Evolutionary conservation across 2,113 vertebrate genomes (phyloP).

Genomic region (Odontesthes bonariensis): DNA sequence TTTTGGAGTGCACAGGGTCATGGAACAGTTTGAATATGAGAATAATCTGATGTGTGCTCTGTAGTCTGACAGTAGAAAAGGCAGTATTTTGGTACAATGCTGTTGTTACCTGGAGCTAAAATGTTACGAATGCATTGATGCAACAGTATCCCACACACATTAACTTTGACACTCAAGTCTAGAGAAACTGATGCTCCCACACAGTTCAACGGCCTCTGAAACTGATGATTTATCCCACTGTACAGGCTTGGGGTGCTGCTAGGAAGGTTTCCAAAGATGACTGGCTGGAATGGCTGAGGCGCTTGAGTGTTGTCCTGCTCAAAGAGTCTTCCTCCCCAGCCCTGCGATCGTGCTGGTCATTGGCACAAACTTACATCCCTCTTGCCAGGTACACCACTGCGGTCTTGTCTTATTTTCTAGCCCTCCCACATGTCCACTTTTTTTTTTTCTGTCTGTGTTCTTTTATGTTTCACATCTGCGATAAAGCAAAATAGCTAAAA

Average conservation of each 20-base stretch:
- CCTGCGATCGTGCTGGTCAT: slow-evolving; percentile 96
- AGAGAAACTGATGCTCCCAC: slow-evolving; percentile 43
- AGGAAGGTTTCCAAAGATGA: slow-evolving; percentile 99
- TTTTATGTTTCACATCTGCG: not conserved
- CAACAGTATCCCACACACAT: slow-evolving; percentile 1
- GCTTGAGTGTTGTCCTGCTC: slow-evolving; percentile 94
- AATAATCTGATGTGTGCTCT: slow-evolving; percentile 4
- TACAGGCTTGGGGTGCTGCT: slow-evolving; percentile 97
- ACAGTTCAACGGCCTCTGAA: slow-evolving; percentile 23
- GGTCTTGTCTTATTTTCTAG: not conserved
- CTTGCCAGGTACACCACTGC: slow-evolving; percentile 90
- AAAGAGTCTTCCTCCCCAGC: slow-evolving; percentile 98
- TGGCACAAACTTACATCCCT: slow-evolving; percentile 98
- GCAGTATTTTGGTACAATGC: not conserved
- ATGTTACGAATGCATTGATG: not conserved
- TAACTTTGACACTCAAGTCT: slow-evolving; percentile 3
- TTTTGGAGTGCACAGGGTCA: not conserved
- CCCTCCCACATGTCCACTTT: not conserved
- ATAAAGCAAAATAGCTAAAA: not conserved
- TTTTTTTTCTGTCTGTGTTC: not conserved
- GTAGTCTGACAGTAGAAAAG: not conserved
- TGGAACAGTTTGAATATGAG: not conserved
- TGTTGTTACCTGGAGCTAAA: not conserved
- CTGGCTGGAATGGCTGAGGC: slow-evolving; percentile 97
- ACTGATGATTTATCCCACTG: slow-evolving; percentile 42